Base-by-base conservation (phyloP, 2,888 invertebrate genomes). In the Conus canariensis region DNA sequence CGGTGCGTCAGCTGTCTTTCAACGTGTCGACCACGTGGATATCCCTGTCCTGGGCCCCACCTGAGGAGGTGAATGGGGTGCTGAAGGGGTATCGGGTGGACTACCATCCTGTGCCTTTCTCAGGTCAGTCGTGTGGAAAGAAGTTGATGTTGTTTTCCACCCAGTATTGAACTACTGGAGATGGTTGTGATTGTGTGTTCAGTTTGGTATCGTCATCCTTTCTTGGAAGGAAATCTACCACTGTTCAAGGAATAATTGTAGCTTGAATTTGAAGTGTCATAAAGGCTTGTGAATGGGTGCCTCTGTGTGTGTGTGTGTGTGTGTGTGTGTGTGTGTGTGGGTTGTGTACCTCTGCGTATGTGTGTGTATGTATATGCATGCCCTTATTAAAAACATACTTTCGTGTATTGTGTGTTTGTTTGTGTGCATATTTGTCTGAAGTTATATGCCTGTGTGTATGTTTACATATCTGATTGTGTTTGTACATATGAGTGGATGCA, bases 1-100 rank as follows among this genome's bases (percentile, higher is more conserved):
- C 89, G 25, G 91, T 92, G 6, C 85, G 67, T 64, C 60, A 10
- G 6, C 22, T 91, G 12, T 88, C 89, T 16, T 91, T 85, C 83
- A 56, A 56, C n/a, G 30, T 85, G 14, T 77, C 87, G 64, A 45
- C 82, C 16, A 90, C 89, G 2, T 14, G 25, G 19, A 90, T 92
- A 14, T 86, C 58, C 30, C 67, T 92, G 90, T 86, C 90, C 58
- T 92, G 91, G 91, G 58, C 89, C 25, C 88, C 91, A 85, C 90
- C 92, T 9, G 58, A 59, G 56, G 85, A 90, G 58, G 25, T 77
- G 14, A 90, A 87, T 25, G 92, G 92, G 58, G 86, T 90, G 30
- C 58, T 92, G 64, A 70, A 19, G 67, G 91, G 92, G 9, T 92
- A 91, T 58, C 70, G 89, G 16, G 58, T 89, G 74, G 89, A 89